These are phyloP conservation scores for Ictalurus furcatus DNA, from an alignment of 2,113 vertebrate genomes.

Conservation along the genomic window DNA sequence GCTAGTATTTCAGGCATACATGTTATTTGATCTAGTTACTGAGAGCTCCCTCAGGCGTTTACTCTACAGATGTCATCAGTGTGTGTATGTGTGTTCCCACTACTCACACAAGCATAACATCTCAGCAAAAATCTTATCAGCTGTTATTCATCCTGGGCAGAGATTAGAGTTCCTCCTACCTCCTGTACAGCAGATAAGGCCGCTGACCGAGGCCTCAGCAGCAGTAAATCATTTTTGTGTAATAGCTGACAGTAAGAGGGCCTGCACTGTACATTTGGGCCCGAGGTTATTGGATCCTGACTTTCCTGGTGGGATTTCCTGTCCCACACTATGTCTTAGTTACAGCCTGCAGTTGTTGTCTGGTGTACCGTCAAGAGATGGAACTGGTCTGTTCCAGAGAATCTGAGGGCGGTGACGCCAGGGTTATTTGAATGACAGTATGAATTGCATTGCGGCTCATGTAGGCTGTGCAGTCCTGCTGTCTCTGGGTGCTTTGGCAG, in stretches of 20 bases:
- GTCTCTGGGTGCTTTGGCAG: constrained; percentile 6
- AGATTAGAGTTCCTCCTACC: constrained; percentile 49
- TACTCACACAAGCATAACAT: constrained; percentile 26
- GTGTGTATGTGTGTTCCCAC: constrained; percentile 27
- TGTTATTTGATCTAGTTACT: constrained; percentile 20
- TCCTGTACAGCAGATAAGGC: constrained; percentile 45
- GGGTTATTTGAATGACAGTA: constrained; percentile 14
- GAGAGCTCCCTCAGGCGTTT: constrained; percentile 16
- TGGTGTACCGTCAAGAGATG: neutral
- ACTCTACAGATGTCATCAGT: constrained; percentile 32
- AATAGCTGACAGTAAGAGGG: constrained; percentile 36
- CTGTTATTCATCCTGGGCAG: constrained; percentile 46
- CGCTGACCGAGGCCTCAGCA: constrained; percentile 34
- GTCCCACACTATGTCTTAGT: constrained; percentile 37
- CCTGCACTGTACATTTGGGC: constrained; percentile 28
- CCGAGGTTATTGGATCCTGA: constrained; percentile 41
- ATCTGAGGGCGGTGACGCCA: constrained; percentile 1
- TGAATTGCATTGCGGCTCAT: neutral
- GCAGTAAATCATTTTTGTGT: constrained; percentile 52
- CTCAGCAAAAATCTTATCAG: constrained; percentile 44
- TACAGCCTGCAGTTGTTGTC: constrained; percentile 23
- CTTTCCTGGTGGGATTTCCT: constrained; percentile 42
- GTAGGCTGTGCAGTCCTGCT: neutral
- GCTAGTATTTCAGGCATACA: constrained; percentile 24
- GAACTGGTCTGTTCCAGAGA: neutral